Base-by-base conservation (phyloP, 2,797 vertebrate genomes). In the Menidia menidia region DNA sequence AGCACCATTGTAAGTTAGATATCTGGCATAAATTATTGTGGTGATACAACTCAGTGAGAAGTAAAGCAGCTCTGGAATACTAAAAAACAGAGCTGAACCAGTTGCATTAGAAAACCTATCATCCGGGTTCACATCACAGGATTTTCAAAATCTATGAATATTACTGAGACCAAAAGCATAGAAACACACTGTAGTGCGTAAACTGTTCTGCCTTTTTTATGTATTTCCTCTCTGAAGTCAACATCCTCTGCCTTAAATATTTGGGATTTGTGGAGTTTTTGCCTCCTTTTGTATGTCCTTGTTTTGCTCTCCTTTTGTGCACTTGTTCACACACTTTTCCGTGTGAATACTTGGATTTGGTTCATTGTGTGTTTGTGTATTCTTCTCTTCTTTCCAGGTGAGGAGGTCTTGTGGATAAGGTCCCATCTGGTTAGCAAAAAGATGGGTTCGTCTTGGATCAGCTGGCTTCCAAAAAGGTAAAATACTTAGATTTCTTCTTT, bases 391-490 rank as follows among this genome's bases (percentile, higher is more conserved):
- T 58, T 33, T 71, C 68, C 45, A 48, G 48, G 41, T 48, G 59
- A 35, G 58, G 45, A 71, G 52, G 48, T 71, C 25, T 53, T 62
- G 8, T 42, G 33, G 41, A 60, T 67, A 39, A 66, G 58, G 19
- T 58, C 45, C 45, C 68, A 60, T 61, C 50, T 69, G 58, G 60
- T 41, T 61, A 31, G 32, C 33, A 60, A 14, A 10, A 30, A 41
- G 31, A 60, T 32, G 47, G 18, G 8, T 55, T 30, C 51, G 31
- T 55, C 60, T 59, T 55, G 31, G 1, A 55, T 15, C 32, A 42
- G 61, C 41, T 71, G 32, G 61, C 41, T 71, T 71, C 59, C 54
- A 70, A 69, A 53, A 35, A 32, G 55, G 41, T 51, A 60, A 60
- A 64, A 57, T 44, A 61, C 13, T 9, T 5, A 18, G 45, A 57